A percentile compares a stretch with the other conserved stretches of the same genome.
These are phyloP conservation scores for Druceiella hillmani DNA, from an alignment of 2,888 invertebrate genomes.

Conservation along the genomic window DNA sequence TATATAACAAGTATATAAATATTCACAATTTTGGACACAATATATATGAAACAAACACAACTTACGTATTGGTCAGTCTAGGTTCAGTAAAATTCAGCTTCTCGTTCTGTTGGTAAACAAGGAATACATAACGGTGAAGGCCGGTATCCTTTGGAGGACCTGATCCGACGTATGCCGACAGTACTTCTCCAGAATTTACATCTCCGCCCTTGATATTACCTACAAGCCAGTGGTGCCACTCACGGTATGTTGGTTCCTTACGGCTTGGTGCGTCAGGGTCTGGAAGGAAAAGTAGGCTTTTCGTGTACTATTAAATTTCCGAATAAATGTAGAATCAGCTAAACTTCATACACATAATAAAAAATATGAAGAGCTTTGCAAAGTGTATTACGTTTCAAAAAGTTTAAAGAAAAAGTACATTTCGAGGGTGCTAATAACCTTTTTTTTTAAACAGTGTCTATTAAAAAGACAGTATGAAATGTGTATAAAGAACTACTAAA, in stretches of 20 bases:
- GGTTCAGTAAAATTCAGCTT: conserved; percentile 53
- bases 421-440: no score
- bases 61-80: conserved; percentile 47
- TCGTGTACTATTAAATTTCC: no score
- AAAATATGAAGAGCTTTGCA: no score
- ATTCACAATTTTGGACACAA: not conserved
- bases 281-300: no score
- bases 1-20: conserved; percentile 1
- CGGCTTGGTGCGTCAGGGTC: conserved; percentile 92
- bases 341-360: no score
- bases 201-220: conserved; percentile 76
- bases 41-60: no score
- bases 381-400: no score
- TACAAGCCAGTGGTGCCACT: conserved; percentile 91
- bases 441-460: no score
- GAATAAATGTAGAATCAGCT: no score
- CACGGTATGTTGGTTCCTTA: conserved; percentile 70
- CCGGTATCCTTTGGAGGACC: conserved; percentile 77
- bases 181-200: conserved; percentile 62
- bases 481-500: no score
- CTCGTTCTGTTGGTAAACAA: conserved; percentile 67
- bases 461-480: no score
- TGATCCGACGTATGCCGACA: conserved; percentile 76
- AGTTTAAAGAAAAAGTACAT: no score
- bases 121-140: conserved; percentile 73